These are phyloP conservation scores for Oreochromis aureus DNA, from an alignment of 2,113 vertebrate genomes.

Conservation along the genomic window DNA sequence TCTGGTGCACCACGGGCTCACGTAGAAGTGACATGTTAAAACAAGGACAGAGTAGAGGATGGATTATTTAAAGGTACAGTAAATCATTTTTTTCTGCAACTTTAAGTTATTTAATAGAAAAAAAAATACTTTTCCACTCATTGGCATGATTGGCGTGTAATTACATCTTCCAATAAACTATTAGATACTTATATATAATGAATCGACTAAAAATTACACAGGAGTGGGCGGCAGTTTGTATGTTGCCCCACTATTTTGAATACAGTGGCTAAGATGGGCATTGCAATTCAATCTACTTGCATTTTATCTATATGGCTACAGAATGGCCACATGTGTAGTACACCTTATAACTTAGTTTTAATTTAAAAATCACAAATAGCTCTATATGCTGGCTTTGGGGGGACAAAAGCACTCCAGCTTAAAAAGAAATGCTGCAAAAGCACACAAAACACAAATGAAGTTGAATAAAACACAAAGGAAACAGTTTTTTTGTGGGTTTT, in stretches of 20 bases:
- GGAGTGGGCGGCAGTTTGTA: neutral
- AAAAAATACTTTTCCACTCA: neutral
- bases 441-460: neutral
- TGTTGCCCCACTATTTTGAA: neutral
- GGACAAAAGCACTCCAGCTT: rapidly evolving
- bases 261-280: neutral
- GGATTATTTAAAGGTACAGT: neutral
- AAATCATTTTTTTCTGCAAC: rapidly evolving
- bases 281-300: neutral
- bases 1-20: neutral
- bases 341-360: neutral
- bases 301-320: neutral
- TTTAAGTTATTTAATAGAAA: neutral
- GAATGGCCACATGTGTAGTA: neutral
- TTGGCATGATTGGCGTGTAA: neutral
- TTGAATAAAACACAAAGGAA: neutral
- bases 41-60: neutral
- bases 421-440: neutral
- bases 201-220: neutral
- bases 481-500: neutral
- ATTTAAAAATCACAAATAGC: neutral
- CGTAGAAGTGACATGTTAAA: neutral
- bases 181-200: neutral
- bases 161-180: neutral
- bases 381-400: neutral